Percentiles rank a stretch among this genome's conserved stretches.
Conservation (phyloP, 2,888 invertebrate species). For the Andrena bicolor region DNA sequence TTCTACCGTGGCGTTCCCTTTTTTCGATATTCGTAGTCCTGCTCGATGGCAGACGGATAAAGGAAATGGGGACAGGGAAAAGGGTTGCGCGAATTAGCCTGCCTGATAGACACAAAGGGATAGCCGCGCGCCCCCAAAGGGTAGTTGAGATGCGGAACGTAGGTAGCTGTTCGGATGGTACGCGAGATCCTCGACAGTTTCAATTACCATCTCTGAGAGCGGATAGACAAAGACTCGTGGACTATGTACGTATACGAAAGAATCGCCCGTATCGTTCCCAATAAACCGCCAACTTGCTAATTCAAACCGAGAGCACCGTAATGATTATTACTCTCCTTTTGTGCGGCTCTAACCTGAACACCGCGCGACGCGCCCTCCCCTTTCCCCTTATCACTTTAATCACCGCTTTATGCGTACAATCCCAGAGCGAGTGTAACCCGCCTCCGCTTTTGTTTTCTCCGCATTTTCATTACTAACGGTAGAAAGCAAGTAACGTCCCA, state of each 20-base stretch:
- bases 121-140: background rate
- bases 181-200: conserved; percentile 45
- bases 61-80: conserved; percentile 37
- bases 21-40: conserved; percentile 6
- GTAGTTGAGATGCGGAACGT: conserved; percentile 27
- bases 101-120: conserved; percentile 21
- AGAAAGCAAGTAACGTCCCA: conserved; percentile 29
- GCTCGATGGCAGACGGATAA: conserved; percentile 7
- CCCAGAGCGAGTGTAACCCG: background rate
- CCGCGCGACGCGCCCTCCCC: conserved; percentile 20
- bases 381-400: conserved; percentile 36
- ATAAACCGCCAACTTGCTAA: conserved; percentile 40
- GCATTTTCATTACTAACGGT: conserved; percentile 24
- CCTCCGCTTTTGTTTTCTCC: conserved; percentile 10
- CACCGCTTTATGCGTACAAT: conserved; percentile 22
- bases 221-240: conserved; percentile 23
- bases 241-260: conserved; percentile 6
- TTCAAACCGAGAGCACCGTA: conserved; percentile 18
- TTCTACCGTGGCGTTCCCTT: background rate
- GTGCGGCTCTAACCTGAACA: conserved; percentile 10
- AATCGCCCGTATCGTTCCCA: conserved; percentile 27
- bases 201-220: conserved; percentile 50
- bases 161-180: conserved; percentile 19
- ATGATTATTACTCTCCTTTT: conserved; percentile 50
- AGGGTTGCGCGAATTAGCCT: conserved; percentile 19